Base-by-base conservation (phyloP, 2,888 invertebrate species). In the Melikaiella ostensackeni region DNA sequence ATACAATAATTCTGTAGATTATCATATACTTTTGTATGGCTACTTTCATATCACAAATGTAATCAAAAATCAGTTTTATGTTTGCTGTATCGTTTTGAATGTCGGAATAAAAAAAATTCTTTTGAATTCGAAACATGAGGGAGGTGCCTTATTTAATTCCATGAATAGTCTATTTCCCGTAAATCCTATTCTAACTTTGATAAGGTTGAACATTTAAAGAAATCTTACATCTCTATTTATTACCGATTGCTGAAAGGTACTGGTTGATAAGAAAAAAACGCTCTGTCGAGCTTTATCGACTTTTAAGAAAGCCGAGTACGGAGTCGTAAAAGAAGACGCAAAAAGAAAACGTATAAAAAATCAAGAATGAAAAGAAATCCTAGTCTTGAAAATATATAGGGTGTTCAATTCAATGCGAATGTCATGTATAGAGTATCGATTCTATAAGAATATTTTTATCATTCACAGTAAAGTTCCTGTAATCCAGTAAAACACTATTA, bases 161-260 rank as follows among this genome's bases (percentile, higher is more conserved):
- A 50, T 50, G 50, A 70, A 70, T 50, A 30, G 50, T 50, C 70
- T 30, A 66, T 70, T 70, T 70, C 50, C 70, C 70, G 50, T 50
- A 66, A 70, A 50, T 70, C 70, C 70, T 33, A 70, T 70, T 70
- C 70, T 30, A 70, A 30, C 27, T 50, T 30, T 24, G 70, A 46
- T 46, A 70, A 70, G 50, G 50, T 70, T n/a, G 50, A 30, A n/a
- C 70, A 50, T 70, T 70, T 30, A 70, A 70, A 70, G 70, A 70
- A 70, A 70, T 70, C 70, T 70, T 50, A 50, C 70, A 70, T 70
- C 50, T 50, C 70, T 70, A 70, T 70, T 70, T 70, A 70, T 70
- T 70, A 70, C 50, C 70, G 50, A 70, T 70, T 70, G 70, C 30
- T 70, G 50, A 70, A 70, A 70, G 70, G 70, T 46, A 70, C 30